Evolutionary conservation across 2,797 vertebrate genomes (phyloP), one percentile per base, ranked within the genome.

Genomic region (Tapera naevia): DNA sequence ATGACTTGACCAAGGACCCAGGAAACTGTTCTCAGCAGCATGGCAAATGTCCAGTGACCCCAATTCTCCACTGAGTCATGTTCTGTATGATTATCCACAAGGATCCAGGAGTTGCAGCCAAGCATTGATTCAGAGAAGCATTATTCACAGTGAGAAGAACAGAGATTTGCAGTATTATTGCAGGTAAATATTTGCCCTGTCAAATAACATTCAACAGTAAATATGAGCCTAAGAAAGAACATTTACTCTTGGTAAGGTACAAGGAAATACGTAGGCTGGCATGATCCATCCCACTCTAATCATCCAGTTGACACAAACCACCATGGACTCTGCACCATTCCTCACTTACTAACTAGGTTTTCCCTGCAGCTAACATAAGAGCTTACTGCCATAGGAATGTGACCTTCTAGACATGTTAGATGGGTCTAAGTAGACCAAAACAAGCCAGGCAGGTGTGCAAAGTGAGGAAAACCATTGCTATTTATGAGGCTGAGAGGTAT

Each of bases 121-220:
- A 72, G 69, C 85, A 93, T 30, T 54, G 85, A 95, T 94, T 91
- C 93, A 70, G 87, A 88, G 93, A 72, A 94, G 82, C 86, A 79
- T 71, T 91, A 89, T 62, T 91, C 92, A 50, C 83, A 86, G 94
- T 11, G 66, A 93, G 90, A 56, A 92, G 76, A 91, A 94, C 11
- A 67, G 88, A 95, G 86, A 94, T 96, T 93, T 94, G 91, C 84
- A 73, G 88, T 79, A 91, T 96, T 96, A 97, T 66, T 96, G 93
- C 89, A 94, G 86, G 96, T 96, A 97, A 97, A 97, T 96, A 97
- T 97, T 97, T 96, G 95, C 72, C 84, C 92, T 95, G 94, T 85
- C 94, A 96, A 92, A 97, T 95, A 95, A 86, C 93, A 91, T 86
- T 91, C 89, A 54, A 46, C 67, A 81, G 86, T 89, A 97, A 96